Evolutionary conservation across 2,888 invertebrate species (phyloP), one percentile per base, ranked within the genome.

Genomic region (Pachycephus smyrnensis): DNA sequence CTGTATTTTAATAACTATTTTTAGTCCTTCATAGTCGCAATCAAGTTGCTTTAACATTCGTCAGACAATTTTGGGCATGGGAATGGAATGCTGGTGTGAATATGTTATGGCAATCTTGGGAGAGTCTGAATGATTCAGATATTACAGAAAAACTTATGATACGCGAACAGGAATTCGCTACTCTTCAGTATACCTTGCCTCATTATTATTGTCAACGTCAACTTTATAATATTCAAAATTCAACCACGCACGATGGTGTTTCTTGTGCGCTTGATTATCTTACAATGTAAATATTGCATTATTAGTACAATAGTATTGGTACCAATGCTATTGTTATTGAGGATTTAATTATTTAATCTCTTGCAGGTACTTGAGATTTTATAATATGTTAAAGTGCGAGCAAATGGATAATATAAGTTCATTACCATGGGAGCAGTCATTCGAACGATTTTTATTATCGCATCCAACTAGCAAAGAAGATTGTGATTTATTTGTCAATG

Each of bases 391-490:
- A 86, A 92, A 82, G 85, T 84, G 84, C 35, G 90, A 80, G 82
- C 88, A 79, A 85, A 86, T 80, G 80, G 85, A 77, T 86, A 88
- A 82, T 89, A 92, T 87, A 89, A 93, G 91, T 32, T 89, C 91
- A 69, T 91, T 94, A 80, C 93, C 94, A 12, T 96, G 95, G 96
- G 93, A 93, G 84, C 92, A 93, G 84, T 93, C 93, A 1, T 93
- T 95, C 83, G 91, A 92, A 40, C 92, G 95, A 69, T 96, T 95
- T 89, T 90, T 96, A 71, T 91, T 92, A 79, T 93, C 94, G 2
- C 93, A 94, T 73, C 96, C 96, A 0, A 94, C 95, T 0, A 94
- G 94, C 75, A 92, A 93, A 75, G 94, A 94, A 69, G 96, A 96
- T 88, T 93, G 93, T 32, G 90, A 93, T 31, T 89, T 96, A 37